A percentile compares a stretch with the other conserved stretches of the same genome.
These are phyloP conservation scores for Crypturellus undulatus DNA, from an alignment of 2,113 vertebrate genomes.

Conservation along the genomic window DNA sequence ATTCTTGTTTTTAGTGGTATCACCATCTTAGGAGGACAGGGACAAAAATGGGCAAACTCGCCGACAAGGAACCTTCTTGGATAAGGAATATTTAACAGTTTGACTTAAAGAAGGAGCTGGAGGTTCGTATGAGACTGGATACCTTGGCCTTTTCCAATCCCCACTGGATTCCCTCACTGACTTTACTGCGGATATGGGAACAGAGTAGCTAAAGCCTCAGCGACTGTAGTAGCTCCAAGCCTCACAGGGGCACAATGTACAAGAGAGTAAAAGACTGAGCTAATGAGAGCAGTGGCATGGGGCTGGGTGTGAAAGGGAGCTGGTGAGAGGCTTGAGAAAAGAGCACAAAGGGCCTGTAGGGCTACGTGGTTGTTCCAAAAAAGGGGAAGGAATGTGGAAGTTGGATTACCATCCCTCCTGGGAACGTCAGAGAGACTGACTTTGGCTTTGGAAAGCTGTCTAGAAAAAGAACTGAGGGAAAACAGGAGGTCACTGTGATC, in stretches of 20 bases:
- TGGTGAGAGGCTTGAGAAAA: neutral
- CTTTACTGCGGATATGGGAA: neutral
- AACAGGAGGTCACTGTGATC: neutral
- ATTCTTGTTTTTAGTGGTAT: neutral
- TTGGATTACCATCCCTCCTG: neutral
- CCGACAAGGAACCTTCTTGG: neutral
- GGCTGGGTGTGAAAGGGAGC: neutral
- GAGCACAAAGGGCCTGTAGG: neutral
- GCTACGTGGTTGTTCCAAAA: neutral
- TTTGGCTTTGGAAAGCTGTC: neutral
- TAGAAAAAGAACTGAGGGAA: neutral
- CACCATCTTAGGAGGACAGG: neutral
- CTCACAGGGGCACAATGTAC: rapidly evolving
- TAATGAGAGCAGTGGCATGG: neutral
- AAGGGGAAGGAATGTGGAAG: neutral
- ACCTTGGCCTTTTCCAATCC: neutral
- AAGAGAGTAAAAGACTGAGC: neutral
- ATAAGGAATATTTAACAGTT: neutral
- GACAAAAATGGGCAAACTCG: neutral
- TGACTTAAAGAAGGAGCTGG: neutral
- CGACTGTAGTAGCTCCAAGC: neutral
- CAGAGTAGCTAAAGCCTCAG: neutral
- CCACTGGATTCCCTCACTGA: neutral
- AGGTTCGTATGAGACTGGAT: neutral
- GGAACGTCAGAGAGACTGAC: neutral